These are phyloP conservation scores for Sussaba pulchella DNA, from an alignment of 2,888 invertebrate species.

Conservation along the genomic window DNA sequence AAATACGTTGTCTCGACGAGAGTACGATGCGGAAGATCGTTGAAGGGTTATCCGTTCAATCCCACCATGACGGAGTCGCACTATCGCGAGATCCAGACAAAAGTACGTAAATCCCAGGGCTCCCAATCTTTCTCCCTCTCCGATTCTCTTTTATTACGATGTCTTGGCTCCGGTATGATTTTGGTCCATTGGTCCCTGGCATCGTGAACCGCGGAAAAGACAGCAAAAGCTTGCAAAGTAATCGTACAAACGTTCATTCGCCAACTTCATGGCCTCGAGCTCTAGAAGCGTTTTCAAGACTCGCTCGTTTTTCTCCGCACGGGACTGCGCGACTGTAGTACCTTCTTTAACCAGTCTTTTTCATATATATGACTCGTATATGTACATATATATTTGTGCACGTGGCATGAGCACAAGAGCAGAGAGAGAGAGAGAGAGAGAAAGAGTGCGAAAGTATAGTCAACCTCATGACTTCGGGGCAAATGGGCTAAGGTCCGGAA, in stretches of 20 bases:
- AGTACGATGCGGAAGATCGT: slow-evolving; percentile 88
- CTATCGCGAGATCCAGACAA: slow-evolving; percentile 87
- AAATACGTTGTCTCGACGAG: slow-evolving; percentile 88
- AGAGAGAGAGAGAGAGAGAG: slow-evolving; percentile 13
- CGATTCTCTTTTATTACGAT: not conserved
- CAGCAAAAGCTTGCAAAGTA: slow-evolving; percentile 56
- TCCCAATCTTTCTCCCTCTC: slow-evolving; percentile 1
- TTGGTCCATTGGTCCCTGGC: slow-evolving; percentile 7
- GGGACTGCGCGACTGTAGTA: slow-evolving; percentile 19
- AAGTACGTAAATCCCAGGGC: slow-evolving; percentile 77
- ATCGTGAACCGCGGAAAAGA: slow-evolving; percentile 25
- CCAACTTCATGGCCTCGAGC: slow-evolving; percentile 56
- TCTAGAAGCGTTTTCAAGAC: slow-evolving; percentile 52
- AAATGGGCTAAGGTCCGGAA: slow-evolving; percentile 48
- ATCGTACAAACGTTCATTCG: slow-evolving; percentile 62
- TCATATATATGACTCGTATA: slow-evolving; percentile 11
- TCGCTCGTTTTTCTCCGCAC: slow-evolving; percentile 45
- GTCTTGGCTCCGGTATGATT: not conserved
- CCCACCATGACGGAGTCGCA: slow-evolving; percentile 88
- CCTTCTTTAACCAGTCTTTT: slow-evolving; percentile 2
- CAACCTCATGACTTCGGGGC: slow-evolving; percentile 53
- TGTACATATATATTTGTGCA: not conserved
- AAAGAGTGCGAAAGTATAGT: slow-evolving; percentile 34
- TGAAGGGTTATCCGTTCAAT: slow-evolving; percentile 88
- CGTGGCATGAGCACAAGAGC: not conserved